A percentile compares a stretch with the other conserved stretches of the same genome.
Evolutionary conservation across 1,140 invertebrate genomes (phyloP).

Genomic region (Lysiphlebus fabarum): DNA sequence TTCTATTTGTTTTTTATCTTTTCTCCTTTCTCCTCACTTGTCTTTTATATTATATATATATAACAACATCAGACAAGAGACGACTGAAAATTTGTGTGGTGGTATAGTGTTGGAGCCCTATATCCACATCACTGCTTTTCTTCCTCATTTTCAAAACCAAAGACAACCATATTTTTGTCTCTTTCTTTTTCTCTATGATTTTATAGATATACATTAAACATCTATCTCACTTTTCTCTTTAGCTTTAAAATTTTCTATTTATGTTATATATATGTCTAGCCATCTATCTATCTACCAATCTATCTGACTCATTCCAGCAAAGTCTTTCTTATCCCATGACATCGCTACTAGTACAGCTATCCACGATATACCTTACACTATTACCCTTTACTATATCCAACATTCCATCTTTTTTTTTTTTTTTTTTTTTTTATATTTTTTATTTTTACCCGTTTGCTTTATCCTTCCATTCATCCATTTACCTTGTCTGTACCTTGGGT

Average conservation of each 20-base stretch:
- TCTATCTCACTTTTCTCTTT: conserved; percentile 18
- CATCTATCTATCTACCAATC: conserved; percentile 32
- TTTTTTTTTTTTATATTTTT: conserved; percentile 5
- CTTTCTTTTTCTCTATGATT: conserved; percentile 23
- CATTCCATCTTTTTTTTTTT: conserved; percentile 19
- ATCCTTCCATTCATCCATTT: conserved; percentile 2
- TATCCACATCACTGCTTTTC: not conserved
- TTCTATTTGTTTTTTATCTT: conserved; percentile 29
- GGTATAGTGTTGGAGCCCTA: not conserved
- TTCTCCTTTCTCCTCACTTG: not conserved
- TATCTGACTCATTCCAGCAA: conserved; percentile 26
- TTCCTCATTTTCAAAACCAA: not conserved
- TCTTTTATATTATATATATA: no score
- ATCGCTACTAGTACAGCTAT: conserved; percentile 25
- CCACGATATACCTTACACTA: no score
- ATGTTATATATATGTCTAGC: conserved; percentile 20
- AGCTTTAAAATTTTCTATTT: not conserved
- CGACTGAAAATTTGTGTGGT: no score
- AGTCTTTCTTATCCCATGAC: conserved; percentile 31
- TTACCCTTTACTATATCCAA: conserved; percentile 10
- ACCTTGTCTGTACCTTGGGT: not conserved
- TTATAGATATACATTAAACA: conserved; percentile 1
- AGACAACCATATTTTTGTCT: no score
- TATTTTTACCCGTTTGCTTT: conserved; percentile 13
- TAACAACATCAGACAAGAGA: no score